Base-by-base conservation (phyloP, 2,113 vertebrate genomes). In the Phalacrocorax aristotelis region DNA sequence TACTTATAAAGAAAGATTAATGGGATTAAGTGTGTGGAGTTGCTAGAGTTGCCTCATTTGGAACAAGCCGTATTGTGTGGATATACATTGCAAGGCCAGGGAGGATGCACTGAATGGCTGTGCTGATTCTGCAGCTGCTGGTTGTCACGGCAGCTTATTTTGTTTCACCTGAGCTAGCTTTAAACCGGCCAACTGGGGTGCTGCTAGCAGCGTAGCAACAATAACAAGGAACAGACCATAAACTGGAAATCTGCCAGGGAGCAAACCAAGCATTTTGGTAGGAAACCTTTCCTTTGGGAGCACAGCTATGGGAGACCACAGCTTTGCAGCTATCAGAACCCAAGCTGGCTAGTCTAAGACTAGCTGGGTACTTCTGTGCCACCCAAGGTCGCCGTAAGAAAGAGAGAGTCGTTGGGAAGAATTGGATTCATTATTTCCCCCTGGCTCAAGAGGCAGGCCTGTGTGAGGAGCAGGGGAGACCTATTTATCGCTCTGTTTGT, bases 121-220 rank as follows among this genome's bases (percentile, higher is more conserved):
- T 1, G 1, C 55, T 75, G 57, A 74, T 71, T 32, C 44, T 27
- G 55, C 52, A 86, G 68, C 54, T 82, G n/a, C 55, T 87, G 54
- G 49, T 69, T 1, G 3, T 91, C 72, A 51, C 8, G 3, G 62
- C 23, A 87, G 68, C 72, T 92, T 46, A 11, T 75, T 72, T 92
- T 58, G n/a, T 57, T 95, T 77, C 77, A 91, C 69, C 55, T 81
- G 74, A 70, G 34, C 40, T 81, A 34, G 60, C 51, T 95, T 87
- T 70, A 75, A 77, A 70, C 13, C 2, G 4, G 13, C 36, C 27
- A 44, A 5, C 34, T 46, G 27, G 1, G 1, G 27, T 46, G 46
- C 54, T 78, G 51, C 9, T 14, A 25, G n/a, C 34, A 58, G 36
- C 18, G 38, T 38, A 23, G 17, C 57, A 85, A 19, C 44, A 76